Evolutionary conservation across 1,140 invertebrate genomes (phyloP).

Genomic region (Drosophila sechellia): DNA sequence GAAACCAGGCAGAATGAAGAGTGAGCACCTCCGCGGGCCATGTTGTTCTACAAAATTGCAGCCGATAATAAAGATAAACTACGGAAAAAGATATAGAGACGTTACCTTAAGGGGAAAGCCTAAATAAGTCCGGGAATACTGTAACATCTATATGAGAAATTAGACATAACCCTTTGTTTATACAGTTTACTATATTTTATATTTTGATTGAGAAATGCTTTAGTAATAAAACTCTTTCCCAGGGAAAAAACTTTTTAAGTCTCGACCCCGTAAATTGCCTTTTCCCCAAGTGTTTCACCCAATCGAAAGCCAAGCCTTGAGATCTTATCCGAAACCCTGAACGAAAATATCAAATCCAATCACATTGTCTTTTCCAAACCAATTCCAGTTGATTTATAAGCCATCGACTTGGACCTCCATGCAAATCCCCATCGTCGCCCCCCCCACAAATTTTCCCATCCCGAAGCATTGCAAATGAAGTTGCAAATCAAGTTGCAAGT

Average conservation of each 20-base stretch:
- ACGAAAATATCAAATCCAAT: constrained; percentile 58
- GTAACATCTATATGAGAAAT: not conserved
- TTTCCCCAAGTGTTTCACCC: constrained; percentile 11
- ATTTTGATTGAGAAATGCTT: not conserved
- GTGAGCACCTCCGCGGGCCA: constrained; percentile 28
- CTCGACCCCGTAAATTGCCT: constrained; percentile 18
- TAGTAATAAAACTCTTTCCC: constrained; percentile 6
- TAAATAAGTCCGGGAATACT: constrained; percentile 4
- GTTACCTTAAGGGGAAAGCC: not conserved
- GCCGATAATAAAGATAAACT: constrained; percentile 49
- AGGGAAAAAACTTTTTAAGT: constrained; percentile 20
- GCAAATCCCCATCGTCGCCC: not conserved
- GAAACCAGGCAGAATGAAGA: constrained; percentile 16
- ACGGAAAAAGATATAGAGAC: constrained; percentile 28
- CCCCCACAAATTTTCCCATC: not conserved
- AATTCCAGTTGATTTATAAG: constrained; percentile 68
- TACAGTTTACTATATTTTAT: too few relatives aligned
- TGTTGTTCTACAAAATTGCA: constrained; percentile 52
- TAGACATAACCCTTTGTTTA: not conserved
- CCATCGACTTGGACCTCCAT: constrained; percentile 29
- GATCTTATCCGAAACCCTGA: constrained; percentile 47
- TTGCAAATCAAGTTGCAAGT: constrained; percentile 78
- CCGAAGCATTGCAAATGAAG: constrained; percentile 60
- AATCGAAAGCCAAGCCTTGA: constrained; percentile 36
- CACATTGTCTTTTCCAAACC: constrained; percentile 57